These are phyloP conservation scores for Hypomecis atomaria DNA, from an alignment of 2,888 invertebrate species.

Conservation along the genomic window DNA sequence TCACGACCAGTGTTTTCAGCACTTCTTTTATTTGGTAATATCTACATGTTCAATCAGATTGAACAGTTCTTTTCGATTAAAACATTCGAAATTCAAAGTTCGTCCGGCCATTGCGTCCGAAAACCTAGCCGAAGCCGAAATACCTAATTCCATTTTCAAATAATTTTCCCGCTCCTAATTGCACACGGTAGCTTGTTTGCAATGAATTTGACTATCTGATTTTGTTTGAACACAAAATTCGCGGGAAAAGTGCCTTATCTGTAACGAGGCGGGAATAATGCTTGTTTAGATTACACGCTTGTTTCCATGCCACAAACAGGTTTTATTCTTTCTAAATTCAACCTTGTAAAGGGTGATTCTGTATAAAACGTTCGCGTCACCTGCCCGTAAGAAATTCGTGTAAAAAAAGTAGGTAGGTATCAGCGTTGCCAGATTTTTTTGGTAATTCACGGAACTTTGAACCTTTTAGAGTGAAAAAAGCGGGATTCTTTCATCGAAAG, in stretches of 20 bases:
- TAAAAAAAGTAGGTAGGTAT: no score
- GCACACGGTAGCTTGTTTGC: constrained; percentile 32
- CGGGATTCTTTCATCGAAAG: no score
- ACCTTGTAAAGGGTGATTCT: background rate
- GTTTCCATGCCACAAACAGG: constrained; percentile 11
- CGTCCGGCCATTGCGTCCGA: background rate
- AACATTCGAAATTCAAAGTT: no score
- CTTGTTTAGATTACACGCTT: constrained; percentile 11
- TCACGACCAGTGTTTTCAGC: no score
- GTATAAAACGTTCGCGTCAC: no score
- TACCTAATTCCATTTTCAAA: constrained; percentile 35
- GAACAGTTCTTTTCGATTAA: no score
- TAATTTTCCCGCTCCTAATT: constrained; percentile 31
- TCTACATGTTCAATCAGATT: no score
- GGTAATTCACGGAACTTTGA: no score
- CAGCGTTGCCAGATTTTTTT: no score
- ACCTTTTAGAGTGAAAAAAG: no score
- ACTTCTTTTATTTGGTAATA: no score
- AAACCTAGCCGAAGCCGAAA: constrained; percentile 18
- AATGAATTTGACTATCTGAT: constrained; percentile 40
- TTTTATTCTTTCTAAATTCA: constrained; percentile 1
- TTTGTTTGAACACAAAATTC: constrained; percentile 30
- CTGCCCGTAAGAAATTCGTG: no score
- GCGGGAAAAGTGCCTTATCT: constrained; percentile 29
- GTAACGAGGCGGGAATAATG: constrained; percentile 20